phyloP scores from a whole-genome alignment of 2,113 vertebrate species.

The Gallinago undulata region DNA sequence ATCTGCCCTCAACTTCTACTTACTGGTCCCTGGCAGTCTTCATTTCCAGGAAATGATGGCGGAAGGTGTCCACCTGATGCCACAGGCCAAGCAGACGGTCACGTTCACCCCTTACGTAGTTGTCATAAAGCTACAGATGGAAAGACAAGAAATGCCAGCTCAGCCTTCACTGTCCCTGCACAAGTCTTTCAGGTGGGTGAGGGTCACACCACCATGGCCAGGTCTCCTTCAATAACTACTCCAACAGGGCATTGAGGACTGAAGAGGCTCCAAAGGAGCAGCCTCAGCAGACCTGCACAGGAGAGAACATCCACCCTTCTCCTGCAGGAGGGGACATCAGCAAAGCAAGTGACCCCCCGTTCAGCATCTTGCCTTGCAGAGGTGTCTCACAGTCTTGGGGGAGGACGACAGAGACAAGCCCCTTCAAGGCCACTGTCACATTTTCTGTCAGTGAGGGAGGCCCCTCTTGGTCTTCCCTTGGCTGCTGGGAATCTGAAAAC shows the following conservation, averaged over 20 bases:
- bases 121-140: conserved; percentile 70
- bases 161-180: not conserved
- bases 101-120: conserved; percentile 73
- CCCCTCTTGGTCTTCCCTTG: not conserved
- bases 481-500: not conserved
- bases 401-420: not conserved
- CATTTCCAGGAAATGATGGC: conserved; percentile 79
- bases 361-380: not conserved
- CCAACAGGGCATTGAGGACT: not conserved
- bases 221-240: not conserved
- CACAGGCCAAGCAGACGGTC: conserved; percentile 78
- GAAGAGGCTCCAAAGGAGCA: not conserved
- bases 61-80: conserved; percentile 83
- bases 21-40: conserved; percentile 89
- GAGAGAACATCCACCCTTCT: not conserved
- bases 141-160: conserved; percentile 9
- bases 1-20: not conserved
- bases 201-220: not conserved
- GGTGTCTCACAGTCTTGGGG: not conserved
- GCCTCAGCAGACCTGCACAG: not conserved
- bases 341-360: not conserved
- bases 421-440: not conserved
- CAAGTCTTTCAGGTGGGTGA: not conserved
- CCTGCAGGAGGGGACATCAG: not conserved
- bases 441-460: not conserved